Evolutionary conservation across 1,140 invertebrate genomes (phyloP), one percentile per base, ranked within the genome.

Genomic region (Microvelia longipes): DNA sequence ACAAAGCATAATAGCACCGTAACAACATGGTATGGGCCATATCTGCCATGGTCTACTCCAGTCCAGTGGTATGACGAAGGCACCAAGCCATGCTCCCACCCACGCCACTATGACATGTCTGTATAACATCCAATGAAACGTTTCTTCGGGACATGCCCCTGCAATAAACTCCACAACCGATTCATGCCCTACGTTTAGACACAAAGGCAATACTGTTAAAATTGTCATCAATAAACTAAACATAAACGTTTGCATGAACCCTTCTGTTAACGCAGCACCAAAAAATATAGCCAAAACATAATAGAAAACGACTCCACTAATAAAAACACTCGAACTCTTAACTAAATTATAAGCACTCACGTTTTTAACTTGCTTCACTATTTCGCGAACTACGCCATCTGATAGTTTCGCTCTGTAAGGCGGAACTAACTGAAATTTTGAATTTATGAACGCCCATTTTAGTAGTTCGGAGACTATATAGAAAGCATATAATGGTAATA

Each of bases 21-120:
- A 79, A 69, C 85, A 83, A 75, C 88, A 90, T 2, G 90, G 88
- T 74, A 91, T 86, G 0, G 90, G 90, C 90, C 91, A 92, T 68
- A 78, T 80, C 80, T 91, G 93, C 92, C 93, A 97, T 0, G 90
- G 88, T 71, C 88, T 83, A 78, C 96, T 91, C 94, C 94, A 97
- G 78, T 97, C 93, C 14, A 97, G 79, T 28, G 93, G 93, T 71
- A 96, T 92, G 0, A 92, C 87, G 72, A 91, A 84, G 28, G 92
- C 90, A 24, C 93, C 92, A 11, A 91, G 75, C 92, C 93, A 96
- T 14, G 91, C 86, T n/a, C 93, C 93, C 35, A 92, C 76, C 15
- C 94, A 75, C 24, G 88, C 85, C 61, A 82, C 75, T 62, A 85
- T 78, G 24, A 87, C 82, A 75, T 85, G 85, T 30, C 83, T 82